Conservation (phyloP, 2,797 vertebrate genomes). For the Limnodromus scolopaceus region DNA sequence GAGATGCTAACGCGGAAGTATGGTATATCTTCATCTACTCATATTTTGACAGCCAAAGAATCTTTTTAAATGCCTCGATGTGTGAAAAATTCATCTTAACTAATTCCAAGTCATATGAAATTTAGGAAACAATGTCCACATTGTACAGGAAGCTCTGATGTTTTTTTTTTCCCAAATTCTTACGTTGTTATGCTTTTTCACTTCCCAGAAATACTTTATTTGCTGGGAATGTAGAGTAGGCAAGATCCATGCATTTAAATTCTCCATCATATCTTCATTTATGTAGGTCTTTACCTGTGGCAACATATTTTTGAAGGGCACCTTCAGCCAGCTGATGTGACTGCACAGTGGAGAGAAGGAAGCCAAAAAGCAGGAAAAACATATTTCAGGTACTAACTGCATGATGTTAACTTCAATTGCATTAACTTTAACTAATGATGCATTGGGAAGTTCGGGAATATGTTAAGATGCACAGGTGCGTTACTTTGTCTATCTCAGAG, state of each 20-base stretch:
- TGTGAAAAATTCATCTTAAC: background rate
- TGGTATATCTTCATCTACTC: background rate
- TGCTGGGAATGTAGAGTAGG: background rate
- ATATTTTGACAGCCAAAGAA: background rate
- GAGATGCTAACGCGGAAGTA: background rate
- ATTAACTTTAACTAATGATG: background rate
- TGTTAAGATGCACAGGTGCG: background rate
- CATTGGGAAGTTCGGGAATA: background rate
- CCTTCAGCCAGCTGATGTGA: conserved; percentile 87
- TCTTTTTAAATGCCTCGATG: background rate
- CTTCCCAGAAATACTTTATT: background rate
- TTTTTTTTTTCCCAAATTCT: background rate
- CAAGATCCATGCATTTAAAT: background rate
- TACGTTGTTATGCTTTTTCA: background rate
- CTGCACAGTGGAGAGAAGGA: conserved; percentile 94
- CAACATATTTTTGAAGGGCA: conserved; percentile 92
- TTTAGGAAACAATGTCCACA: background rate
- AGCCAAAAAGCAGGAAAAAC: conserved; percentile 86
- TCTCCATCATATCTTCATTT: background rate
- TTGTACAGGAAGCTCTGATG: background rate
- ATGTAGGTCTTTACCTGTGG: conserved; percentile 95
- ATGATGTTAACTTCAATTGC: background rate
- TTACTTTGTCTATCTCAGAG: background rate
- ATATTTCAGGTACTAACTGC: conserved; percentile 86
- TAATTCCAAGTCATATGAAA: background rate